phyloP scores from a whole-genome alignment of 2,797 vertebrate genomes.

The Antrozous pallidus region DNA sequence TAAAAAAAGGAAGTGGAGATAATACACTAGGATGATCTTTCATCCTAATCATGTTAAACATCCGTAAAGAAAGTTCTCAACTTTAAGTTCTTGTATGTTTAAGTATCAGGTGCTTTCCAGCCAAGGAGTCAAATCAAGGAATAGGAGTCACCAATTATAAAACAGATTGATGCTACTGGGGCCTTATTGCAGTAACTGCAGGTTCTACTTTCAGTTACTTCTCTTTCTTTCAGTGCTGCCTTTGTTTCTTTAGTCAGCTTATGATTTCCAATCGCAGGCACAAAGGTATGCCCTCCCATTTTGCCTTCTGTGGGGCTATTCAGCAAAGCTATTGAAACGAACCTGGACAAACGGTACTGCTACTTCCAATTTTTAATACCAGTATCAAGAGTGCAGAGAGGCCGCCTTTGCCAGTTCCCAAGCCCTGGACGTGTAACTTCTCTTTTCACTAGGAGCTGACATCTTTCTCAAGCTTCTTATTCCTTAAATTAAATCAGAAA shows the following conservation, averaged over 20 bases:
- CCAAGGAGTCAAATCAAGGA: neutral
- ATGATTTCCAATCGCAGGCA: neutral
- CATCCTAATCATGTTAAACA: neutral
- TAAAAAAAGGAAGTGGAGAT: neutral
- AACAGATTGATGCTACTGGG: neutral
- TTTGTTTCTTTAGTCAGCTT: neutral
- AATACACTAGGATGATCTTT: neutral
- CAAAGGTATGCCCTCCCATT: accelerated
- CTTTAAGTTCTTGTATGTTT: neutral
- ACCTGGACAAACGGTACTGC: neutral
- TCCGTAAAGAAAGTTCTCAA: neutral
- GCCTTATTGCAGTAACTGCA: neutral
- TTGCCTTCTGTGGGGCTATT: neutral
- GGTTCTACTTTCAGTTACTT: neutral
- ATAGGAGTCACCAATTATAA: neutral
- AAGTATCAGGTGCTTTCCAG: neutral
- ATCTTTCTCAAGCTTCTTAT: neutral
- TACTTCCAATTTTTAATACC: neutral
- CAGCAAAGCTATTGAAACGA: neutral
- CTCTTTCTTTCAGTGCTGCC: neutral
- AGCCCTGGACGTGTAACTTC: neutral
- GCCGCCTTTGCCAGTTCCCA: neutral
- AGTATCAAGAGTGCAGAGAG: neutral
- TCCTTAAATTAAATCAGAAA: neutral
- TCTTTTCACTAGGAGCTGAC: neutral